Evolutionary conservation across 2,797 vertebrate species (phyloP).

Genomic region (Hydrophis major): DNA sequence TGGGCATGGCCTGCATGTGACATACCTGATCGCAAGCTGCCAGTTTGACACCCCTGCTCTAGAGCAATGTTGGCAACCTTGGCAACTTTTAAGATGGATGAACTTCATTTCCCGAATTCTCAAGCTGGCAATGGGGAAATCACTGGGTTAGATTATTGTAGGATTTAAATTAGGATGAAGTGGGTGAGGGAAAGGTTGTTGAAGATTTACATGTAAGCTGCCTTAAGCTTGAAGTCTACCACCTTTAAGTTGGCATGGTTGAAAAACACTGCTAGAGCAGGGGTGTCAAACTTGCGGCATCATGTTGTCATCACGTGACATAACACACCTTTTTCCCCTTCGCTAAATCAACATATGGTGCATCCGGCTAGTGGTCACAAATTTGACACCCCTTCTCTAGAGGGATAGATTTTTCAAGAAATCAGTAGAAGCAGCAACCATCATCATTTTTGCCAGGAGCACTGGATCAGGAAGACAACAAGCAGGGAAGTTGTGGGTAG

Average conservation of each 20-base stretch:
- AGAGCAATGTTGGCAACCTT: not conserved
- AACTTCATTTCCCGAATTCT: not conserved
- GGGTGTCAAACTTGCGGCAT: no score
- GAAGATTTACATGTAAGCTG: not conserved
- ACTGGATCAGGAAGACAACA: not conserved
- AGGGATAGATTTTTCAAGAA: not conserved
- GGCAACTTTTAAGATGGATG: not conserved
- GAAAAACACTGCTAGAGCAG: not conserved
- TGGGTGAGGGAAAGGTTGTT: not conserved
- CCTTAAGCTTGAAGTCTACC: not conserved
- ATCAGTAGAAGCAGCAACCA: not conserved
- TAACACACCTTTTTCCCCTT: no score
- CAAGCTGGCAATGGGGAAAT: not conserved
- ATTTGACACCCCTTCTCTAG: no score
- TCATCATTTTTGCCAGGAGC: not conserved
- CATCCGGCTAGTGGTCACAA: no score
- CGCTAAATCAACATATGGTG: no score
- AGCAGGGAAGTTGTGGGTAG: not conserved
- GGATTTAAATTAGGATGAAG: not conserved
- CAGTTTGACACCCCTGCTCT: not conserved
- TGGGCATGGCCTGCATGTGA: no score
- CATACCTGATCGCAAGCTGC: accelerated
- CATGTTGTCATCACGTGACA: no score
- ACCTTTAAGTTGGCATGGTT: not conserved
- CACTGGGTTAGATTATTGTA: not conserved